Conservation (phyloP, 2,797 vertebrate genomes). For the Xiphophorus birchmanni region DNA sequence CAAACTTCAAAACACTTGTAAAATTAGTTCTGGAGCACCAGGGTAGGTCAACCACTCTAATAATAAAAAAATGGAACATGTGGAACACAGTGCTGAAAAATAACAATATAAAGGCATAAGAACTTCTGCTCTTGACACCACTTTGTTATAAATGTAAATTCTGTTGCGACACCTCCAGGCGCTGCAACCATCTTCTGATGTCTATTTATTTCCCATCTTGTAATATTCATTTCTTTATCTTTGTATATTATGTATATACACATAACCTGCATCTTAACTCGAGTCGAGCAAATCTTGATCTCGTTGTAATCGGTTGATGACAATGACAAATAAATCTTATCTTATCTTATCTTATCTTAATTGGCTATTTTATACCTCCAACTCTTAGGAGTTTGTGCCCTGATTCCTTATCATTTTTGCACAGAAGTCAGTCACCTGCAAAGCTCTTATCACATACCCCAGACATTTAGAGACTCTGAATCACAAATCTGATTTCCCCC, state of each 20-base stretch:
- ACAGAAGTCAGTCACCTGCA: conserved; percentile 45
- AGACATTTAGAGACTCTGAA: conserved; percentile 31
- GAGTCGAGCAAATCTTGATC: too few relatives aligned
- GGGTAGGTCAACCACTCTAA: conserved; percentile 38
- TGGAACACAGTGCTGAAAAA: conserved; percentile 34
- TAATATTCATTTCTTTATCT: too few relatives aligned
- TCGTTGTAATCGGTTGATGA: too few relatives aligned
- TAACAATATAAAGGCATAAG: conserved; percentile 2
- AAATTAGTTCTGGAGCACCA: conserved; percentile 51
- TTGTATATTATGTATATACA: too few relatives aligned
- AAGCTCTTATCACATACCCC: conserved; percentile 49
- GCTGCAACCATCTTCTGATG: too few relatives aligned
- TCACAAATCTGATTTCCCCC: conserved; percentile 30
- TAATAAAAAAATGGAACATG: conserved; percentile 22
- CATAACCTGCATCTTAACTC: too few relatives aligned
- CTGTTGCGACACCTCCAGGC: too few relatives aligned
- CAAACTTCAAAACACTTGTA: conserved; percentile 39
- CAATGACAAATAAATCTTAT: too few relatives aligned
- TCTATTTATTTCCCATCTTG: too few relatives aligned
- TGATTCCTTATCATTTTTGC: conserved; percentile 13
- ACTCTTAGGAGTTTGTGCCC: neutral
- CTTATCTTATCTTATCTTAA: neutral
- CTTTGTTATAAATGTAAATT: too few relatives aligned
- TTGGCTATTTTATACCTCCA: conserved; percentile 7
- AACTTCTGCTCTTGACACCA: too few relatives aligned